phyloP scores from a whole-genome alignment of 2,113 vertebrate genomes.

The Menidia beryllina region DNA sequence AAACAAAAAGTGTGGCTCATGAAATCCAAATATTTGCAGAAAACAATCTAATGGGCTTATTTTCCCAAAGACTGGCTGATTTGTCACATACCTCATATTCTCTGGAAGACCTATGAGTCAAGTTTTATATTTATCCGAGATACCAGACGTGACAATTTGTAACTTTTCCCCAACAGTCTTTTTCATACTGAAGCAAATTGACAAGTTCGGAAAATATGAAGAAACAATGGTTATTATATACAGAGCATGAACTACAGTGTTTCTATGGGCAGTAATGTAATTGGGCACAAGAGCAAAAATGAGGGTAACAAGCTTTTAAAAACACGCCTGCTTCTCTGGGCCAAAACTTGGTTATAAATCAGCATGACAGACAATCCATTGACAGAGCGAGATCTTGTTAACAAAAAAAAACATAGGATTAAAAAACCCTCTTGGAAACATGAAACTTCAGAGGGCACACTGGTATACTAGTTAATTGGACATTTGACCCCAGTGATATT shows the following conservation, averaged over 20 bases:
- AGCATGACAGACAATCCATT: not conserved
- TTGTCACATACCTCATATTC: slow-evolving; percentile 14
- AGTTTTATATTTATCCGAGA: not conserved
- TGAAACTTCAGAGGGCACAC: not conserved
- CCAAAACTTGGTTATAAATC: slow-evolving; percentile 3
- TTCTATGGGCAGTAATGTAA: not conserved
- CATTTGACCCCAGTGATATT: slow-evolving; percentile 26
- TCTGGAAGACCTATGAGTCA: not conserved
- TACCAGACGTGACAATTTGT: not conserved
- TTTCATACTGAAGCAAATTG: not conserved
- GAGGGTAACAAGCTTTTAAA: not conserved
- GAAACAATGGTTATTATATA: not conserved
- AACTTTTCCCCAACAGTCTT: not conserved
- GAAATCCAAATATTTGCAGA: slow-evolving; percentile 23
- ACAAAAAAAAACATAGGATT: no score
- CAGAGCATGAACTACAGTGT: not conserved
- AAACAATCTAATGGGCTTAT: slow-evolving; percentile 5
- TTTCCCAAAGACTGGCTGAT: slow-evolving; percentile 7
- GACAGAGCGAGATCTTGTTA: no score
- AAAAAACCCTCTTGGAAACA: no score
- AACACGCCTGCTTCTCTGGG: not conserved
- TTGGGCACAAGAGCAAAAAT: not conserved
- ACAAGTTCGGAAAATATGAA: no score
- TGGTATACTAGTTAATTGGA: slow-evolving; percentile 3
- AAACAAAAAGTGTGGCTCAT: slow-evolving; percentile 39